Base-by-base conservation (phyloP, 2,888 invertebrate genomes). In the Pogonocherus hispidulus region DNA sequence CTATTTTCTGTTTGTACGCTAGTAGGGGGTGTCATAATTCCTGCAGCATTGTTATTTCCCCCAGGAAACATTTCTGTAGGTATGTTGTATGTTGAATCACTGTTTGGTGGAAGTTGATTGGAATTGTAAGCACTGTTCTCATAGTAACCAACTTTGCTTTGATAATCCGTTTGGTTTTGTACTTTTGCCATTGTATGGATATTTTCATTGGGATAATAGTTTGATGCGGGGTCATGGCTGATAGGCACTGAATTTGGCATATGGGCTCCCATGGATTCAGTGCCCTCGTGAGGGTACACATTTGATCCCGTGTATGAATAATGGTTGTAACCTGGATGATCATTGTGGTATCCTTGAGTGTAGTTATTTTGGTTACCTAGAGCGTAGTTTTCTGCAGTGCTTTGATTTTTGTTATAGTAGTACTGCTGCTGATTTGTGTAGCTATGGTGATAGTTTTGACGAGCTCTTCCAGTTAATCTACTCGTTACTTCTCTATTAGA, bases 11-110 rank as follows among this genome's bases (percentile, higher is more conserved):
- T 87, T 74, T 87, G 88, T 44, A 87, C 87, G 78, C 87, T 88
- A 47, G 87, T 87, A 0, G 91, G 90, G 5, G 90, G 89, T 8
- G 91, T 89, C 86, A 90, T 90, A 23, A 90, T 87, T 0, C 86
- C 87, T 37, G 87, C 86, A 2, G 87, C 83, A 41, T 86, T 86
- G 3, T 86, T 85, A 1, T 84, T 84, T 16, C 85, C 85, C 6
- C 86, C 83, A 63, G 86, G 85, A 69, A 85, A 84, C 20, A 86
- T 84, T 66, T 87, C 86, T n/a, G 87, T 86, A 3, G 87, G 85
- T 72, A 87, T 87, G 19, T 66, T 51, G 77, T 83, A 84, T 9
- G 87, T 47, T 8, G 77, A 85, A 79, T 84, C 89, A 78, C 86
- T 90, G 83, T 85, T 90, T 84, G 69, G 52, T 78, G 83, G 63